Conservation (phyloP, 2,888 invertebrate genomes). For the Hemithea aestivaria region DNA sequence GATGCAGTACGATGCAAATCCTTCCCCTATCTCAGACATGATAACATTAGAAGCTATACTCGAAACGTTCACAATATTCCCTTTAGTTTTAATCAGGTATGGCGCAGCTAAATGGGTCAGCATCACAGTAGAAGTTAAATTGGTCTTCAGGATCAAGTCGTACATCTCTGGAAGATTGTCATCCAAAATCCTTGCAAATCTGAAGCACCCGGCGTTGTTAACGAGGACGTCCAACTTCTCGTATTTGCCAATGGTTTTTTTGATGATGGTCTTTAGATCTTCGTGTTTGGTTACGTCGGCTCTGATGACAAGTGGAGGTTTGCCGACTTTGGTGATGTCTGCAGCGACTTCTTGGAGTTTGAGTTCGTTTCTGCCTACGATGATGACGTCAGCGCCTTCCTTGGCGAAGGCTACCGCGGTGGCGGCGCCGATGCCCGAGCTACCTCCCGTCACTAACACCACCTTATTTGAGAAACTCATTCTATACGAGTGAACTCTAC, state of each 20-base stretch:
- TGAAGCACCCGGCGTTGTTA: conserved; percentile 30
- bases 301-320: conserved; percentile 21
- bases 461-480: too few species aligned
- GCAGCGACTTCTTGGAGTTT: conserved; percentile 32
- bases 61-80: too few species aligned
- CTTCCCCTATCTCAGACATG: conserved; percentile 9
- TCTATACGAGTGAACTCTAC: too few species aligned
- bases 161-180: conserved; percentile 21
- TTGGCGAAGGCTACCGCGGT: too few species aligned
- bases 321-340: conserved; percentile 10
- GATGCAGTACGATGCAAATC: conserved; percentile 17
- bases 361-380: conserved; percentile 39
- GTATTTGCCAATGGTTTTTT: conserved; percentile 29
- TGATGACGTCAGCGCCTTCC: too few species aligned
- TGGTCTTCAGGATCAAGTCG: conserved; percentile 28
- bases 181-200: conserved; percentile 7
- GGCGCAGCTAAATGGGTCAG: conserved; percentile 25
- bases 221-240: conserved; percentile 34
- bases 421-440: too few species aligned
- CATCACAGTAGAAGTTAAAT: conserved; percentile 22
- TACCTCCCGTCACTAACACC: too few species aligned
- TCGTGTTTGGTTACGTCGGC: conserved; percentile 27
- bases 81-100: conserved; percentile 24
- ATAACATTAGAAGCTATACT: conserved; percentile 16
- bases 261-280: conserved; percentile 24